Conservation (phyloP, 2,888 invertebrate species). For the Lithophane socia region DNA sequence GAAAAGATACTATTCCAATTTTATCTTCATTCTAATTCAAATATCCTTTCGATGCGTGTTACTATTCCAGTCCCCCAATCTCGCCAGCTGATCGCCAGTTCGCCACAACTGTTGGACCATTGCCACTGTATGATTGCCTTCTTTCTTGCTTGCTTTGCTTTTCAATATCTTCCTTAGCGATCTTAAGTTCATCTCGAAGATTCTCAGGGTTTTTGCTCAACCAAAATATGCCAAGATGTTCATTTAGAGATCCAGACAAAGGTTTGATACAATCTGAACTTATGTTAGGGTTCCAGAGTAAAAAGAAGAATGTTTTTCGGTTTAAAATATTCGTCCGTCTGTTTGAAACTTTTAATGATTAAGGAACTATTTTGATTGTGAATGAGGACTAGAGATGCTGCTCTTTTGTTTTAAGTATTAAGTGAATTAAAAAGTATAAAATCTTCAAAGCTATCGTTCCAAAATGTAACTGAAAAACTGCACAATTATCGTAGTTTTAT, state of each 20-base stretch:
- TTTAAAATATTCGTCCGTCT: background rate
- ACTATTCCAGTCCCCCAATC: constrained; percentile 34
- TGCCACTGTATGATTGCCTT: constrained; percentile 49
- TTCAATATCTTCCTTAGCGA: constrained; percentile 43
- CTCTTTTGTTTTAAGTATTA: background rate
- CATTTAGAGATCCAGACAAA: constrained; percentile 5
- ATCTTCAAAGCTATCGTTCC: background rate
- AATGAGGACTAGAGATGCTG: background rate
- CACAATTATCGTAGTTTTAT: background rate
- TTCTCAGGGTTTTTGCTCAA: constrained; percentile 47
- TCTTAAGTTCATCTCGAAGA: constrained; percentile 48
- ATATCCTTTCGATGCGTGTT: background rate
- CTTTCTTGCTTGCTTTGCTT: constrained; percentile 50
- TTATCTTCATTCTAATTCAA: constrained; percentile 25
- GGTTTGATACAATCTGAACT: constrained; percentile 33
- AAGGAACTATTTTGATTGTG: background rate
- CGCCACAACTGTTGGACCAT: constrained; percentile 37
- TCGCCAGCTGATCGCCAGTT: constrained; percentile 29
- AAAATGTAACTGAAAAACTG: background rate
- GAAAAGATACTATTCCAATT: background rate
- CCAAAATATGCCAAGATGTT: constrained; percentile 33
- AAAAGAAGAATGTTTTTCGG: too few species aligned
- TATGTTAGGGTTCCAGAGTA: background rate
- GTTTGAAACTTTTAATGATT: background rate
- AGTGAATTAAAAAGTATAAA: background rate